Evolutionary conservation across 2,888 invertebrate species (phyloP).

Genomic region (Lasioglossum marginatum): DNA sequence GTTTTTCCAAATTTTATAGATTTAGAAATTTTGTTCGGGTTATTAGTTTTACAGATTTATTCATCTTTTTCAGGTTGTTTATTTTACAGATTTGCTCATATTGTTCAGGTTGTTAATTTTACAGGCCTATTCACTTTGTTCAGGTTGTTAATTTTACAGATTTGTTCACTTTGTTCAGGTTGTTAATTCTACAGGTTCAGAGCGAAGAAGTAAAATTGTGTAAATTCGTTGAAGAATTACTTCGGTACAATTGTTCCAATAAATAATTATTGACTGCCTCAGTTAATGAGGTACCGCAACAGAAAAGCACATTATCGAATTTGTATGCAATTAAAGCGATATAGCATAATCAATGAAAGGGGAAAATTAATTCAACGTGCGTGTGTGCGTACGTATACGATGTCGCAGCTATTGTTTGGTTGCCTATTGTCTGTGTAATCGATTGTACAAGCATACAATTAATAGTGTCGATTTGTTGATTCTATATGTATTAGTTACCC

Average conservation of each 20-base stretch:
- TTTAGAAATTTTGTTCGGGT: neutral
- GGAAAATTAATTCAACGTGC: neutral
- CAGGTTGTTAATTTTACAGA: neutral
- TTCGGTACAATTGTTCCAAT: neutral
- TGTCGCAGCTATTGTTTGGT: neutral
- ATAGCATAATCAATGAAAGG: neutral
- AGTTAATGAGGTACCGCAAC: neutral
- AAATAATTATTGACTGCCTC: neutral
- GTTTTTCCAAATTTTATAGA: neutral
- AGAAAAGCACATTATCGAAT: neutral
- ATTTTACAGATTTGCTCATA: too few species aligned
- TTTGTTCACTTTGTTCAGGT: too few species aligned
- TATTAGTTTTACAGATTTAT: neutral
- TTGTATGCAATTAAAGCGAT: neutral
- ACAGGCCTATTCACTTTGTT: neutral
- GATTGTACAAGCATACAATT: neutral
- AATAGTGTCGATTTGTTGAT: neutral
- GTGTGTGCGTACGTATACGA: neutral
- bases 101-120: neutral
- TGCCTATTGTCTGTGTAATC: neutral
- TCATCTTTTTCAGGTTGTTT: neutral
- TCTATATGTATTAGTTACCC: neutral
- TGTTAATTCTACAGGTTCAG: neutral
- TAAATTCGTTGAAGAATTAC: neutral
- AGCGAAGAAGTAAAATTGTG: neutral